Evolutionary conservation across 2,888 invertebrate species (phyloP).

Genomic region (Copidosoma aretas): DNA sequence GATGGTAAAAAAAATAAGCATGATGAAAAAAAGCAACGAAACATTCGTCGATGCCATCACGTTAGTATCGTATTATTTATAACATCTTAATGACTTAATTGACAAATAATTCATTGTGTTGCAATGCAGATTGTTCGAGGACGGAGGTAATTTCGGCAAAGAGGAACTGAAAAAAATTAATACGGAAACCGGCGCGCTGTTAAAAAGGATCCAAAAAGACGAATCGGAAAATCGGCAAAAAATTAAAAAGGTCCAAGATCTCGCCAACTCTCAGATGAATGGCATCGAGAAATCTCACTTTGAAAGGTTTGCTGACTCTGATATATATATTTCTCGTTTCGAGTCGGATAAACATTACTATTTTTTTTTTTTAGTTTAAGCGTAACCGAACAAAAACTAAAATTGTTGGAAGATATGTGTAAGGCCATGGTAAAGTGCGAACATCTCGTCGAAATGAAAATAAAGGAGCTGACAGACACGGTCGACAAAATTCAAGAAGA

Average conservation of each 20-base stretch:
- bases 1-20: constrained; percentile 25
- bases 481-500: constrained; percentile 1
- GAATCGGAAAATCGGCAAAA: constrained; percentile 30
- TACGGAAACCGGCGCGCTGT: constrained; percentile 31
- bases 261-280: constrained; percentile 21
- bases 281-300: constrained; percentile 17
- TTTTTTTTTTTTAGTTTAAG: constrained; percentile 29
- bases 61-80: constrained; percentile 29
- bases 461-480: constrained; percentile 9
- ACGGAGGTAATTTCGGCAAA: constrained; percentile 42
- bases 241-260: constrained; percentile 29
- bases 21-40: constrained; percentile 38
- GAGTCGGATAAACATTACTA: background rate
- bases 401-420: constrained; percentile 38
- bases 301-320: constrained; percentile 24
- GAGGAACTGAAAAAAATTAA: constrained; percentile 40
- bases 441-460: constrained; percentile 32
- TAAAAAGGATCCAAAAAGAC: constrained; percentile 39
- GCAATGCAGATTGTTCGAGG: constrained; percentile 41
- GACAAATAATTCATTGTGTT: no score
- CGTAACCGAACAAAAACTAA: constrained; percentile 35
- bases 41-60: constrained; percentile 36
- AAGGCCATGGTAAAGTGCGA: constrained; percentile 40
- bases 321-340: background rate
- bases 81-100: no score